These are phyloP conservation scores for Dasypus novemcinctus DNA, from an alignment of 2,113 vertebrate genomes.

Conservation along the genomic window DNA sequence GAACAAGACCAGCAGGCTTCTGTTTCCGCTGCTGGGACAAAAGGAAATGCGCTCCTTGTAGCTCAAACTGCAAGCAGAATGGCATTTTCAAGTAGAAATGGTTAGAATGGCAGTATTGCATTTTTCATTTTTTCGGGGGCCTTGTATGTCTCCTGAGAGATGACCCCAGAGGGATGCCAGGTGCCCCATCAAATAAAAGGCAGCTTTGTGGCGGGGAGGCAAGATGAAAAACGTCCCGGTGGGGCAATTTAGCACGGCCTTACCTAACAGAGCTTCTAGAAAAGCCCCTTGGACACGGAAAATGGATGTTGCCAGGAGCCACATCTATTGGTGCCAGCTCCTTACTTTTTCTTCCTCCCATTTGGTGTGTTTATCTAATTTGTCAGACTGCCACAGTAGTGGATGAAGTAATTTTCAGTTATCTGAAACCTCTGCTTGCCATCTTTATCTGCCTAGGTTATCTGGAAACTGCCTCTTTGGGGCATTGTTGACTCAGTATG, in stretches of 20 bases:
- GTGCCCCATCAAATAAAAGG: background rate
- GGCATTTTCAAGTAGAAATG: background rate
- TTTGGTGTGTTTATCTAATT: background rate
- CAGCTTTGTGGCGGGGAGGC: background rate
- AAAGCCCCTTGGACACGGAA: too few species aligned
- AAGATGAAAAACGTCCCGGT: background rate
- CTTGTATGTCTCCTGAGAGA: background rate
- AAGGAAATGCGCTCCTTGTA: conserved; percentile 6
- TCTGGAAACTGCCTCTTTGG: background rate
- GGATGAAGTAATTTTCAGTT: background rate
- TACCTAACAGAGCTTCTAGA: background rate
- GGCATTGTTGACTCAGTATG: background rate
- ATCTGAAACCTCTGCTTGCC: background rate
- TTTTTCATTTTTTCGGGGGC: background rate
- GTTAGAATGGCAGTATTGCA: background rate
- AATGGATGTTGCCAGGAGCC: background rate
- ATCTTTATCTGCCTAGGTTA: background rate
- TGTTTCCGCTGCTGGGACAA: conserved; percentile 19
- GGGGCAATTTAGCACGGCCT: background rate
- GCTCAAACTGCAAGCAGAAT: background rate
- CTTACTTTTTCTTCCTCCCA: background rate
- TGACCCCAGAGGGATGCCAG: background rate
- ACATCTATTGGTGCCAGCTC: background rate
- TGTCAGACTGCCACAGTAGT: background rate
- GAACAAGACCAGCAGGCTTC: conserved; percentile 20